phyloP scores from a whole-genome alignment of 2,888 invertebrate genomes.

The Macrosoma leucophasiata region DNA sequence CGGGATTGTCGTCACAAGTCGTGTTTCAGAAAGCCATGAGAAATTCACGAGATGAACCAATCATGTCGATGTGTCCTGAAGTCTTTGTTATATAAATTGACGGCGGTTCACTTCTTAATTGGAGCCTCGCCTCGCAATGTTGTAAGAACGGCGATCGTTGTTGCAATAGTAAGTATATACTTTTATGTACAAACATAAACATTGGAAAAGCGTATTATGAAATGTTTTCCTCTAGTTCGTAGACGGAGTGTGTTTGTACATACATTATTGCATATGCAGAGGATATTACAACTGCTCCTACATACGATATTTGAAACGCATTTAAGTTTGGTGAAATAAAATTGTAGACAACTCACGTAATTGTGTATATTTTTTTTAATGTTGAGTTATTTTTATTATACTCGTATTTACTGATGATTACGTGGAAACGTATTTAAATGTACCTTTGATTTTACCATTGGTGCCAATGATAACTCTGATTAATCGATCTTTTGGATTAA shows the following conservation, averaged over 20 bases:
- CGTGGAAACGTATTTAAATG: too few species aligned
- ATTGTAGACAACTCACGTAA: too few species aligned
- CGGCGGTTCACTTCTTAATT: slow-evolving; percentile 36
- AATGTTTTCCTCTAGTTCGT: slow-evolving; percentile 20
- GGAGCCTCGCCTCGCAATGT: slow-evolving; percentile 28
- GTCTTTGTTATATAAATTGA: slow-evolving; percentile 67
- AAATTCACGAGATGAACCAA: slow-evolving; percentile 54
- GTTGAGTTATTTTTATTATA: too few species aligned
- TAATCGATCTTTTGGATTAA: too few species aligned
- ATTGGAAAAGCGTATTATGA: slow-evolving; percentile 20
- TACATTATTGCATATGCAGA: slow-evolving; percentile 17
- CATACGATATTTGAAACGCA: too few species aligned
- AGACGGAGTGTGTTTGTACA: slow-evolving; percentile 20
- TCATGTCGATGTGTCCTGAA: slow-evolving; percentile 39
- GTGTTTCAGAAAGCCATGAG: slow-evolving; percentile 50
- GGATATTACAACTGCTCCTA: slow-evolving; percentile 14
- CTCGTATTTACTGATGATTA: too few species aligned
- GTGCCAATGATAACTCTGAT: too few species aligned
- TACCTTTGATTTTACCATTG: too few species aligned
- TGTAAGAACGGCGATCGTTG: slow-evolving; percentile 11
- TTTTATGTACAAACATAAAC: slow-evolving; percentile 17
- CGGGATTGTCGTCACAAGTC: slow-evolving; percentile 28
- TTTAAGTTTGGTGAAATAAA: too few species aligned
- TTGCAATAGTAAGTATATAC: neutral
- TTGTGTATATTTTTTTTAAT: too few species aligned